These are phyloP conservation scores for Burhinus oedicnemus DNA, from an alignment of 2,113 vertebrate genomes.

Conservation along the genomic window DNA sequence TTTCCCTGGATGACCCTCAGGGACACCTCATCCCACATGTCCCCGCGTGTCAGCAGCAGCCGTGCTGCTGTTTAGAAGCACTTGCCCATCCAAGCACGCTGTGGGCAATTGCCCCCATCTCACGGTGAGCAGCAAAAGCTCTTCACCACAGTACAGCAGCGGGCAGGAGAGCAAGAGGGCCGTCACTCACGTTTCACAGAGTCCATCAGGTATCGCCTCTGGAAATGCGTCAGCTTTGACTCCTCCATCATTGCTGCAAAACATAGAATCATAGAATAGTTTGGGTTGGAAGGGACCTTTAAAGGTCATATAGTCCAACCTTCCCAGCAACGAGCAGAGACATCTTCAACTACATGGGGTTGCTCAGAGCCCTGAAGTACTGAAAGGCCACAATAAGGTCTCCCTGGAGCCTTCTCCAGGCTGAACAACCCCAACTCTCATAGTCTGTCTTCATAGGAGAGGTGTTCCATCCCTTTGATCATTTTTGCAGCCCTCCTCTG, in stretches of 20 bases:
- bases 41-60: not conserved
- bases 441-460: not conserved
- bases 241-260: conserved; percentile 90
- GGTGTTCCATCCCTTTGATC: not conserved
- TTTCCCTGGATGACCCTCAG: not conserved
- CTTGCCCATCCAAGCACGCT: not conserved
- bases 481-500: no score
- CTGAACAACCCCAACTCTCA: not conserved
- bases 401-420: not conserved
- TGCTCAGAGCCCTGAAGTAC: not conserved
- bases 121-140: not conserved
- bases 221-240: conserved; percentile 78
- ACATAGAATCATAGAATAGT: not conserved
- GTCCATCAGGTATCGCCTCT: conserved; percentile 80
- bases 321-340: not conserved
- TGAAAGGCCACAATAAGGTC: not conserved
- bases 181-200: conserved; percentile 77
- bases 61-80: not conserved
- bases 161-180: no score
- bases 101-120: fast-evolving
- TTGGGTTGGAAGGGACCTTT: not conserved
- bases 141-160: not conserved
- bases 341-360: not conserved
- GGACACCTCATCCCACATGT: fast-evolving
- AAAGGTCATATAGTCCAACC: not conserved